phyloP scores from a whole-genome alignment of 2,888 invertebrate genomes.

The Panopea generosa region DNA sequence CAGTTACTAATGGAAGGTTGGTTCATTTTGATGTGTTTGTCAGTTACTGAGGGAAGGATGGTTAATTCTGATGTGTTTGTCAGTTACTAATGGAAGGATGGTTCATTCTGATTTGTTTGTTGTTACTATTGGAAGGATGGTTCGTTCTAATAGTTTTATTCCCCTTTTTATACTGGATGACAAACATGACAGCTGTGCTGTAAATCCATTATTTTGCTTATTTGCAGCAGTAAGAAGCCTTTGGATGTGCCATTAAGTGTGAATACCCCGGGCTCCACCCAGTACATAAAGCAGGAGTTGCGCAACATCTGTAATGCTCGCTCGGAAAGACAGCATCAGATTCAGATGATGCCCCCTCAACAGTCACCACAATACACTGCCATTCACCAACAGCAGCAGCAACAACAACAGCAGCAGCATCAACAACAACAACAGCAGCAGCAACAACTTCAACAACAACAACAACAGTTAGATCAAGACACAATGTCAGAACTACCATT shows the following conservation, averaged over 20 bases:
- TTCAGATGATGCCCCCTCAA: constrained; percentile 27
- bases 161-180: too few relatives aligned
- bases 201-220: too few relatives aligned
- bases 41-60: too few relatives aligned
- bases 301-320: constrained; percentile 95
- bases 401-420: constrained; percentile 70
- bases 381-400: constrained; percentile 41
- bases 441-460: constrained; percentile 73
- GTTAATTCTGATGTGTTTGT: too few relatives aligned
- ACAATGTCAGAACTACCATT: constrained; percentile 74
- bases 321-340: constrained; percentile 86
- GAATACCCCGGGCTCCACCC: constrained; percentile 87
- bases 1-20: too few relatives aligned
- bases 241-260: constrained; percentile 62
- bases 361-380: constrained; percentile 21
- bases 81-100: too few relatives aligned
- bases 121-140: too few relatives aligned
- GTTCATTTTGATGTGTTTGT: too few relatives aligned
- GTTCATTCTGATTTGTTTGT: too few relatives aligned
- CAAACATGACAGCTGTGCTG: too few relatives aligned
- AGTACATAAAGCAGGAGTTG: constrained; percentile 96
- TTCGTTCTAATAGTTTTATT: too few relatives aligned
- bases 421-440: constrained; percentile 61
- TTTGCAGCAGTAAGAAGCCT: constrained; percentile 69
- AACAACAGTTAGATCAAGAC: constrained; percentile 74